Percentiles rank a stretch among this genome's conserved stretches.
Evolutionary conservation across 1,140 invertebrate genomes (phyloP).

Genomic region (Bombus impatiens): DNA sequence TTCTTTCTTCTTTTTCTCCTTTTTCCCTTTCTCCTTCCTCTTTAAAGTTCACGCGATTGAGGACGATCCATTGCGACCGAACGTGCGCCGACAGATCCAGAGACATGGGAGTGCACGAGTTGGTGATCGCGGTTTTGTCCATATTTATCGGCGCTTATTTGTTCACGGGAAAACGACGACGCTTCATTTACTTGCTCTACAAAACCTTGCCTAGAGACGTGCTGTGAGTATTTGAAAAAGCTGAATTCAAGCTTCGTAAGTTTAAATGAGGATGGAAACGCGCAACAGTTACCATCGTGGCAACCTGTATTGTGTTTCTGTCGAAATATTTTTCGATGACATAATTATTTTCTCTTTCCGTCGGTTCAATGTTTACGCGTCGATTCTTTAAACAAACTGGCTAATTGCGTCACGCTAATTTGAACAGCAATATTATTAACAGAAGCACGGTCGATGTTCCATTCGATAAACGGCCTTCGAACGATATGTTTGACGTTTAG

Average conservation of each 20-base stretch:
- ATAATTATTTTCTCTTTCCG: neutral
- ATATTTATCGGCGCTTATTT: constrained; percentile 73
- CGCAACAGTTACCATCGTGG: neutral
- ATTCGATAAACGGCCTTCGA: neutral
- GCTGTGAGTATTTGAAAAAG: constrained; percentile 74
- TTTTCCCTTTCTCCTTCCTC: neutral
- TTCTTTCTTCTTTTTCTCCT: too few relatives aligned
- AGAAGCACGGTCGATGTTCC: neutral
- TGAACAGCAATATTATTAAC: neutral
- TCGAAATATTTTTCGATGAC: neutral
- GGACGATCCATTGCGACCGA: neutral
- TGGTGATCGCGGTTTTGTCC: constrained; percentile 69
- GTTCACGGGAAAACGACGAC: constrained; percentile 74
- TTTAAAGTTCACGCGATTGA: neutral
- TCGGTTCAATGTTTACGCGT: neutral
- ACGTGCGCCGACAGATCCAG: neutral
- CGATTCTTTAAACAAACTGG: neutral
- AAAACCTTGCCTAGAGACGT: constrained; percentile 80
- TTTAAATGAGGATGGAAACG: neutral
- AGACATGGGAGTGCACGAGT: constrained; percentile 62
- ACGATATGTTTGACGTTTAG: neutral
- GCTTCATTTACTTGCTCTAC: constrained; percentile 73
- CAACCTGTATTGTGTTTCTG: neutral
- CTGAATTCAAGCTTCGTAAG: neutral
- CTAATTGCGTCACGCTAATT: neutral